Base-by-base conservation (phyloP, 2,888 invertebrate genomes). In the Coleophora flavipennella region DNA sequence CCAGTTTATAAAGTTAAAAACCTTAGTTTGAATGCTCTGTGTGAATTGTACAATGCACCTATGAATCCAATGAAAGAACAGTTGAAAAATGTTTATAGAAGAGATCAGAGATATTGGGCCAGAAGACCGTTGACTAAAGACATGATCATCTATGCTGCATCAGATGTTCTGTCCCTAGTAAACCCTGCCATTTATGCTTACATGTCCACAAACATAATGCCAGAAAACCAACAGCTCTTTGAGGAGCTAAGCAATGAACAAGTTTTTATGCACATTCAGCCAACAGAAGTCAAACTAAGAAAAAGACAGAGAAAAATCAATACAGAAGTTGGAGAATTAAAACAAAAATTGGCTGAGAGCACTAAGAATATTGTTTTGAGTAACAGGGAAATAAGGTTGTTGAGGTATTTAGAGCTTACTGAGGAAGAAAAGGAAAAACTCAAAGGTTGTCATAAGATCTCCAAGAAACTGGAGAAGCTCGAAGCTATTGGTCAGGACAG, bases 1-100 rank as follows among this genome's bases (percentile, higher is more conserved):
- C 96, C 97, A 28, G 94, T 97, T 37, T 95, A 96, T 67, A 97
- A 97, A 85, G 95, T 96, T 38, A 96, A 97, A 79, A 95, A 95
- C 68, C 91, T 96, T 35, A 95, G 95, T 54, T 85, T 97, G 42
- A 95, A 96, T 83, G 93, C 96, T 39, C 85, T 98, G 39, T 97
- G 97, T 74, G 93, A 96, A 73, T 87, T 91, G 47, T 95, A 96
- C 69, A 92, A 92, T 62, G 94, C 94, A 35, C 92, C 94, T 0
- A 88, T 91, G 61, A 97, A 96, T 78, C 94, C 95, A 1, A 90
- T 96, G 77, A 97, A 96, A 68, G 96, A 96, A 66, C 94, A 95
- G 64, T 72, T 94, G 41, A 94, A 94, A 73, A 92, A 92, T 76
- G 91, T 95, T 31, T 95, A 95, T 65, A 86, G 93, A 31, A 87